Evolutionary conservation across 2,113 vertebrate genomes (phyloP).

Genomic region (Osmerus mordax): DNA sequence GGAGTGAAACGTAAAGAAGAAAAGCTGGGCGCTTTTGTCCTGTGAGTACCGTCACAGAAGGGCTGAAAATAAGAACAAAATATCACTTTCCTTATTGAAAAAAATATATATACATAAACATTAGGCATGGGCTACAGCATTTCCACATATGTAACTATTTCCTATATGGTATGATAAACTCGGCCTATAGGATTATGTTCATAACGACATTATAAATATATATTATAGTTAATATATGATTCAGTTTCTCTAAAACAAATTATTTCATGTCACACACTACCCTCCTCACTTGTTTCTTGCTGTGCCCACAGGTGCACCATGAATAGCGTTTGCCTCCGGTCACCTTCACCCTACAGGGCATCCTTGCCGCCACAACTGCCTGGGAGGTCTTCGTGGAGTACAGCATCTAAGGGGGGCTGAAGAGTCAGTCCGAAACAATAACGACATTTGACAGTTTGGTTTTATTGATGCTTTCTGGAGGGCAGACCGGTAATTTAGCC

Average conservation of each 20-base stretch:
- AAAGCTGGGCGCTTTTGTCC: slow-evolving; percentile 55
- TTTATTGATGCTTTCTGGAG: too few species aligned
- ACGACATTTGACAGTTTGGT: background rate
- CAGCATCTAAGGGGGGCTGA: background rate
- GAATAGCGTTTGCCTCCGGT: slow-evolving; percentile 73
- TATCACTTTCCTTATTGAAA: background rate
- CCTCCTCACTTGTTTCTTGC: slow-evolving; percentile 76
- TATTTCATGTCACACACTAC: background rate
- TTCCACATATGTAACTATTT: background rate
- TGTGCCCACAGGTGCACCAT: slow-evolving; percentile 84
- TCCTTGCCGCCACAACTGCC: slow-evolving; percentile 70
- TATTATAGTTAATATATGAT: too few species aligned
- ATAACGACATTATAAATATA: too few species aligned
- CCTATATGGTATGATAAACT: background rate
- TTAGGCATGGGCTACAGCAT: background rate
- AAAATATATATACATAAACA: background rate
- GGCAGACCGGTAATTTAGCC: too few species aligned
- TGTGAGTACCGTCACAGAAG: slow-evolving; percentile 83
- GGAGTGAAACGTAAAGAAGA: slow-evolving; percentile 72
- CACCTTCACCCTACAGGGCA: slow-evolving; percentile 76
- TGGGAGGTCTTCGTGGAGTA: slow-evolving; percentile 40
- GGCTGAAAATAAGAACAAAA: slow-evolving; percentile 67
- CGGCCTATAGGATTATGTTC: too few species aligned
- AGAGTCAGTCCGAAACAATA: too few species aligned
- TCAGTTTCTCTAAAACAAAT: background rate